Base-by-base conservation (phyloP, 2,888 invertebrate species). In the Mechanitis mazaeus region DNA sequence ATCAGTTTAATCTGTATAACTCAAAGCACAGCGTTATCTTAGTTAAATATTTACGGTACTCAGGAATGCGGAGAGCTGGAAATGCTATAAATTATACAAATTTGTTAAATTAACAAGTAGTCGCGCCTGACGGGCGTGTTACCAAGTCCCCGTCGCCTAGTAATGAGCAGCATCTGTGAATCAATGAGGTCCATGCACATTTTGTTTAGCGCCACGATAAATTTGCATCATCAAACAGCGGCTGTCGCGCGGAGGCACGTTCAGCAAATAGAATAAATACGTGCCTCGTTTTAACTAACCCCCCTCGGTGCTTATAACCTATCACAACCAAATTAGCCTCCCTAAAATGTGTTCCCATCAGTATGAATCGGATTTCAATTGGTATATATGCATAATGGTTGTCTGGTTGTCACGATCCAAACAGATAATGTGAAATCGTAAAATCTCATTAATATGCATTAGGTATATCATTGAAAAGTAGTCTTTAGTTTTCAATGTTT, bases 181-280 rank as follows among this genome's bases (percentile, higher is more conserved):
- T 85, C 85, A 84, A 85, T 85, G 81, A 79, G 79, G 77, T 79
- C 72, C 80, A 78, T 76, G 77, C 76, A 81, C 83, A 78, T 85
- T 87, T 85, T 86, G 85, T 84, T 83, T 85, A 87, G 79, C 82
- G 80, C 78, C 77, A 79, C 83, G 81, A 87, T 87, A 86, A 86
- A 88, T 88, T 89, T 87, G 85, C 87, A 89, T 90, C 83, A 79
- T 80, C 85, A 87, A 89, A 87, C 84, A 86, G 82, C 75, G 80
- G 72, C 83, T 80, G 80, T 79, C 79, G 79, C 79, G 77, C 75
- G 76, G 81, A 78, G 76, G 86, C 89, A 89, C 89, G 87, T 88
- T 87, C 87, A 74, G 78, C 82, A 88, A 88, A 89, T 87, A 87
- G 83, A 87, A 85, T 87, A 85, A 88, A 87, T 87, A 86, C 81